Evolutionary conservation across 2,888 invertebrate genomes (phyloP), one percentile per base, ranked within the genome.

Genomic region (Callyntrura sp.): DNA sequence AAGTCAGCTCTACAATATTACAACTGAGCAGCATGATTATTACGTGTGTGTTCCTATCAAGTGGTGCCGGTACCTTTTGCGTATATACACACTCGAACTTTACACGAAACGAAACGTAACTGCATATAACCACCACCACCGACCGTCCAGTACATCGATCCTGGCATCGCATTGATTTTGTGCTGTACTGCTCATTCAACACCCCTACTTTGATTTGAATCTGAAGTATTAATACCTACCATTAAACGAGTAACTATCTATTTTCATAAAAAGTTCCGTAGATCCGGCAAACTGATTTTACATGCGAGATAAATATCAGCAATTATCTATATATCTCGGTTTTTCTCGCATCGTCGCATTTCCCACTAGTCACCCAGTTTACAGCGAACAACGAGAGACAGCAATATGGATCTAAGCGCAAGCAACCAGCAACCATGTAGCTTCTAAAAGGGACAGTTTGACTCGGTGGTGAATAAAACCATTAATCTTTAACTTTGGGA

Each of bases 171-270:
- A 62, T 25, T 23, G 28, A 28, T 78, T 14, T 78, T 55, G 78
- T 78, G 78, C 78, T 25, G 14, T 78, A 78, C 55, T n/a, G 55
- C 55, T 78, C 14, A 51, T 55, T 78, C 14, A 76, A 23, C 76
- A 76, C 51, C 48, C 76, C 6, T 35, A 25, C 17, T 20, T 25
- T 55, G 55, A 78, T 25, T 51, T 55, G 17, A 78, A 78, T 17
- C 25, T 78, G 55, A 78, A 78, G 25, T 35, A 78, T 28, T 78
- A 78, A 78, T 78, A 78, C 28, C 55, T 55, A 78, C 55, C 55
- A 78, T 78, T 68, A 68, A 35, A 35, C 35, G 2, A 35, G 35
- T 55, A 57, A 78, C 78, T 9, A 78, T 78, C 51, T 78, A 51
- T n/a, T 55, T 57, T 76, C 12, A n/a, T n/a, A 5, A 78, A n/a